Evolutionary conservation across 1,140 invertebrate genomes (phyloP).

Genomic region (Propsilocerus akamusi): DNA sequence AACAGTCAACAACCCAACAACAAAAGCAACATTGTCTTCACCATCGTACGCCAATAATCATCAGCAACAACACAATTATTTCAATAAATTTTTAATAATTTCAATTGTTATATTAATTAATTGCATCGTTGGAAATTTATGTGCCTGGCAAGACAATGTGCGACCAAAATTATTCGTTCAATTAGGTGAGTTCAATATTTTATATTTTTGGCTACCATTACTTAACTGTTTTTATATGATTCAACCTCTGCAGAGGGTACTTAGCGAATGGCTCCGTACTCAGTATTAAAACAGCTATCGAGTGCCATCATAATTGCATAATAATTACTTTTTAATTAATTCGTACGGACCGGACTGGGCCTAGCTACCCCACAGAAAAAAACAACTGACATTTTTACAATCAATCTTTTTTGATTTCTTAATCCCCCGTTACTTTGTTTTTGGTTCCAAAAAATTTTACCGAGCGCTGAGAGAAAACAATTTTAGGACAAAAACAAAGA

Average conservation of each 20-base stretch:
- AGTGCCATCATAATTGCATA: background rate
- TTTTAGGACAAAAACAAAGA: too few relatives aligned
- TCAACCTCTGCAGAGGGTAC: too few relatives aligned
- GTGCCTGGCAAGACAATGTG: conserved; percentile 69
- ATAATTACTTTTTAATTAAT: conserved; percentile 1
- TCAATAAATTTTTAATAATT: conserved; percentile 1
- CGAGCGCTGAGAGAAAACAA: too few relatives aligned
- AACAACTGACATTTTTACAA: conserved; percentile 1
- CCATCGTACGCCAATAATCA: background rate
- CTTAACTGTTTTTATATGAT: too few relatives aligned
- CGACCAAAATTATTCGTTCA: conserved; percentile 73
- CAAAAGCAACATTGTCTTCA: background rate
- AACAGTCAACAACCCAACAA: too few relatives aligned
- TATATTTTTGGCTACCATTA: too few relatives aligned
- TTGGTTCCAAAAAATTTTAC: too few relatives aligned
- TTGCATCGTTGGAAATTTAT: conserved; percentile 2
- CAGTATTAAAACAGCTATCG: background rate
- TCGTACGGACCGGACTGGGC: background rate
- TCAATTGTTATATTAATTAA: conserved; percentile 3
- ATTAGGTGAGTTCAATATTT: conserved; percentile 44
- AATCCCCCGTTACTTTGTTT: too few relatives aligned
- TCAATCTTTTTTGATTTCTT: too few relatives aligned
- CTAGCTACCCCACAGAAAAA: too few relatives aligned
- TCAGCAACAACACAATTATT: background rate
- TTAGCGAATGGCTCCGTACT: too few relatives aligned